phyloP scores from a whole-genome alignment of 2,888 invertebrate genomes.

The Pandemis cinnamomeana region DNA sequence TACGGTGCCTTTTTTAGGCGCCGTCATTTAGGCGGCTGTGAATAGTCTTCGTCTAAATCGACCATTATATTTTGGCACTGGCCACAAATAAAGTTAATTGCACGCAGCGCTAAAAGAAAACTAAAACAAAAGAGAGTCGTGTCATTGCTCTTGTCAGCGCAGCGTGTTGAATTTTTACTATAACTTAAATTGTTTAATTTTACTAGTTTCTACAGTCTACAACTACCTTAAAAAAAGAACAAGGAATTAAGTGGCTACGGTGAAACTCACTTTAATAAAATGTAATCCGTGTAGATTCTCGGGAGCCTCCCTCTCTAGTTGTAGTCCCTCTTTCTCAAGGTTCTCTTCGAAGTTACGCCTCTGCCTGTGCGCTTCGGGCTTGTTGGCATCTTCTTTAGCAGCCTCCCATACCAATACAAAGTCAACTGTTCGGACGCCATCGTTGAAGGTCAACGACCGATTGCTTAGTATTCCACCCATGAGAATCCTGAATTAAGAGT shows the following conservation, averaged over 20 bases:
- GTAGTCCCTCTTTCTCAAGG: slow-evolving; percentile 89
- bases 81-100: no score
- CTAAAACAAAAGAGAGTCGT: no score
- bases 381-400: slow-evolving; percentile 78
- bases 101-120: no score
- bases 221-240: no score
- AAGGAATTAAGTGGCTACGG: background rate
- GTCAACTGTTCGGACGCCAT: slow-evolving; percentile 89
- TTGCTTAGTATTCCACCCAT: slow-evolving; percentile 75
- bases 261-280: slow-evolving; percentile 88
- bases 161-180: no score
- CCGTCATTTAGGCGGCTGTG: no score
- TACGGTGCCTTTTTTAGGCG: no score
- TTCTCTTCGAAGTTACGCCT: slow-evolving; percentile 88
- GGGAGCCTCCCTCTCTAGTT: slow-evolving; percentile 88
- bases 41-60: no score
- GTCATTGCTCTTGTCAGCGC: no score
- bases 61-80: no score
- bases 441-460: slow-evolving; percentile 87
- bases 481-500: slow-evolving; percentile 62
- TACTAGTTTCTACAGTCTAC: no score
- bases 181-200: no score
- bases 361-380: slow-evolving; percentile 72
- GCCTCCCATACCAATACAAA: slow-evolving; percentile 92
- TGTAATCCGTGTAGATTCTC: slow-evolving; percentile 86